Evolutionary conservation across 2,113 vertebrate genomes (phyloP).

Genomic region (Boulengerochromis microlepis): DNA sequence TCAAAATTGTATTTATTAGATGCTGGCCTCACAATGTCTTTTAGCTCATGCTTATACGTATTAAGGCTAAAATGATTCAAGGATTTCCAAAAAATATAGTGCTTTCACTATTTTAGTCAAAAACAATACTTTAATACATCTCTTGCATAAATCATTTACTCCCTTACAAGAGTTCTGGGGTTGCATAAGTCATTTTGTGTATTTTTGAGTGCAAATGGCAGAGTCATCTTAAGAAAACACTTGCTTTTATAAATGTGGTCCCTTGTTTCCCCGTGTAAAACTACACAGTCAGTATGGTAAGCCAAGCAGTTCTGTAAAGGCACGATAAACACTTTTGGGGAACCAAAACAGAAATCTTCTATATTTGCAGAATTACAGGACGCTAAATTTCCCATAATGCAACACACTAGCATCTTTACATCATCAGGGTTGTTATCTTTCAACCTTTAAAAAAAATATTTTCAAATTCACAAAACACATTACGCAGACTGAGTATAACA

Average conservation of each 20-base stretch:
- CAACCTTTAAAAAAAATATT: not conserved
- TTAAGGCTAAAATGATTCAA: not conserved
- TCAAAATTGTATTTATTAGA: not conserved
- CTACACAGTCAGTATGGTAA: not conserved
- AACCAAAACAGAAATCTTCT: not conserved
- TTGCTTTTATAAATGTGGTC: not conserved
- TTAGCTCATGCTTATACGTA: not conserved
- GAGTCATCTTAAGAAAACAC: not conserved
- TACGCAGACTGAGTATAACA: not conserved
- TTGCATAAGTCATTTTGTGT: not conserved
- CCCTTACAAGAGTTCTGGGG: not conserved
- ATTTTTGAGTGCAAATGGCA: not conserved
- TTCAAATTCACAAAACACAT: not conserved
- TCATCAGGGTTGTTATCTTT: not conserved
- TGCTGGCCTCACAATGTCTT: not conserved
- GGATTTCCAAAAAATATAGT: not conserved
- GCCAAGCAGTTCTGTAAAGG: not conserved
- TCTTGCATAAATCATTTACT: not conserved
- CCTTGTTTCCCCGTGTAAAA: not conserved
- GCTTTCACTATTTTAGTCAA: not conserved
- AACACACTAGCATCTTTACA: not conserved
- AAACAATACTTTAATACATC: not conserved
- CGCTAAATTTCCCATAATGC: not conserved
- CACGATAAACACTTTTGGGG: not conserved
- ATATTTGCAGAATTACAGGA: not conserved